phyloP scores from a whole-genome alignment of 2,888 invertebrate species.

The Pasiphila rectangulata region DNA sequence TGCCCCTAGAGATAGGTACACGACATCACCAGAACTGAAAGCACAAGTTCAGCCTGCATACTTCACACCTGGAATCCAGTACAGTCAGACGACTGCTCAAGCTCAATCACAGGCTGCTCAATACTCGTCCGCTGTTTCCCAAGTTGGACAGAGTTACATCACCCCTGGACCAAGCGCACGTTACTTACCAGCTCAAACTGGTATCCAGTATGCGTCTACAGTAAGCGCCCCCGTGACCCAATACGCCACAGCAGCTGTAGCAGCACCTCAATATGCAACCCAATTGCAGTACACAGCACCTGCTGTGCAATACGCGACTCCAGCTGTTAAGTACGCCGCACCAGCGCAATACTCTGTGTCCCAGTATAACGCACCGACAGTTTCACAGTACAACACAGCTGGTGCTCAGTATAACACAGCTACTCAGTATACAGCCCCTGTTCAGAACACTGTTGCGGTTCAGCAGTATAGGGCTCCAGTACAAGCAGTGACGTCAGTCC shows the following conservation, averaged over 20 bases:
- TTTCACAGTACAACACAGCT: conserved; percentile 39
- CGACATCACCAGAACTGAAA: conserved; percentile 54
- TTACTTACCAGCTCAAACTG: conserved; percentile 25
- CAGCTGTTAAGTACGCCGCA: conserved; percentile 35
- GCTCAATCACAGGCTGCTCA: conserved; percentile 28
- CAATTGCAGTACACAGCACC: conserved; percentile 33
- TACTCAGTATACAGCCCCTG: conserved; percentile 41
- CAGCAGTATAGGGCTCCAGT: conserved; percentile 37
- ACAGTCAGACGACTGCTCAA: conserved; percentile 44
- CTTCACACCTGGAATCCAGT: conserved; percentile 46
- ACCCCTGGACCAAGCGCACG: conserved; percentile 30
- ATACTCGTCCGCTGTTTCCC: conserved; percentile 15
- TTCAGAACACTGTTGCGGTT: conserved; percentile 17
- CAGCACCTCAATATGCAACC: conserved; percentile 39
- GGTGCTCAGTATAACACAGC: conserved; percentile 45
- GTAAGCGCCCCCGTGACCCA: conserved; percentile 31
- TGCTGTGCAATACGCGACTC: conserved; percentile 39
- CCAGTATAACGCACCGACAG: conserved; percentile 30
- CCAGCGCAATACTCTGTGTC: conserved; percentile 49
- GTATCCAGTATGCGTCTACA: conserved; percentile 28
- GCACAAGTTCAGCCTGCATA: conserved; percentile 43
- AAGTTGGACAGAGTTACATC: conserved; percentile 39
- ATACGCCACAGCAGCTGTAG: conserved; percentile 24
- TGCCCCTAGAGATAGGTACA: conserved; percentile 61
- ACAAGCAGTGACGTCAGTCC: conserved; percentile 17